phyloP scores from a whole-genome alignment of 2,797 vertebrate species.

The Malacoraja senta region DNA sequence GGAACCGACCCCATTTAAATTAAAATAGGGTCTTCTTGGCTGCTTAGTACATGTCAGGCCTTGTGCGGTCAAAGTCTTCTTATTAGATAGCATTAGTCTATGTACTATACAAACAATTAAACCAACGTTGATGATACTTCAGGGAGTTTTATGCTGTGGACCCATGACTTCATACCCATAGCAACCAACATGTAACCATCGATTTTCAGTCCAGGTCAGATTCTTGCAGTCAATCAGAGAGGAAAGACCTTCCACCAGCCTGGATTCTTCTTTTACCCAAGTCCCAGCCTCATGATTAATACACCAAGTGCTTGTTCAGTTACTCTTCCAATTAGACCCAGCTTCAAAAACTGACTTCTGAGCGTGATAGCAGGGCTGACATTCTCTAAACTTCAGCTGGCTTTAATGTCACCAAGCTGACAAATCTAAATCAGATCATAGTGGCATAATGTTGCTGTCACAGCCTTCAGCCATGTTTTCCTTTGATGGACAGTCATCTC shows the following conservation, averaged over 20 bases:
- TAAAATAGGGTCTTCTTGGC: background rate
- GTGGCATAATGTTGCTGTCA: background rate
- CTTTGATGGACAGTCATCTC: background rate
- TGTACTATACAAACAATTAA: background rate
- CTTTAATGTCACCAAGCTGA: background rate
- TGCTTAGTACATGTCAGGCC: background rate
- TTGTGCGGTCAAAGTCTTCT: too few species aligned
- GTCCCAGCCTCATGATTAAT: background rate
- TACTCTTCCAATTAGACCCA: background rate
- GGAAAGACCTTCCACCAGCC: background rate
- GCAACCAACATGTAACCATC: background rate
- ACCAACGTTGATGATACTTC: background rate
- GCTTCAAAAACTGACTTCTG: too few species aligned
- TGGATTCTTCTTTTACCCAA: background rate
- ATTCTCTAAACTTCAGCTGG: background rate
- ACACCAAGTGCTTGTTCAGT: background rate
- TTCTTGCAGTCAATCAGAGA: background rate
- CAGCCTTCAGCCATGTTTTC: background rate
- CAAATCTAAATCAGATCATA: background rate
- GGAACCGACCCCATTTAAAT: too few species aligned
- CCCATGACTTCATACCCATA: background rate
- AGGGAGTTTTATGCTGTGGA: background rate
- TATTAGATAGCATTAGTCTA: too few species aligned
- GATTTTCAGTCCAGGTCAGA: background rate
- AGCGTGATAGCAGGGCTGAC: too few species aligned